These are phyloP conservation scores for Chrysocyon brachyurus DNA, from an alignment of 2,797 vertebrate genomes.

Conservation along the genomic window DNA sequence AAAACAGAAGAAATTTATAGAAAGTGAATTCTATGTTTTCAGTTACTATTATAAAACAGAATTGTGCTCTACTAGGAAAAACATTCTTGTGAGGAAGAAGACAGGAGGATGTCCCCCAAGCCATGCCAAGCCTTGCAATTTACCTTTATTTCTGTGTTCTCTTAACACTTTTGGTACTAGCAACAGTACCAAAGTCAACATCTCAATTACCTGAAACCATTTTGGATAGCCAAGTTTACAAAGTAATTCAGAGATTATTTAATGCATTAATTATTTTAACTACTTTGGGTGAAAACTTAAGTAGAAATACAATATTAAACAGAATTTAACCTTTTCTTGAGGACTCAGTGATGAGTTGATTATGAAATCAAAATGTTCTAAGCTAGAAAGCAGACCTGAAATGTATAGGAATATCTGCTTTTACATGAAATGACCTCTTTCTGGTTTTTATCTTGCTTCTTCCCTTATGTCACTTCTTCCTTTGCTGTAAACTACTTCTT, in stretches of 20 bases:
- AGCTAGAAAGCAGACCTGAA: constrained; percentile 6
- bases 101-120: neutral
- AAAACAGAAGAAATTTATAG: neutral
- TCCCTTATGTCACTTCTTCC: neutral
- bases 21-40: neutral
- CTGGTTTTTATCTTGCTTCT: neutral
- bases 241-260: constrained; percentile 61
- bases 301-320: constrained; percentile 47
- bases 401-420: neutral
- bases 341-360: neutral
- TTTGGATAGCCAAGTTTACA: constrained; percentile 4
- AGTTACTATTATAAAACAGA: constrained; percentile 46
- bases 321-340: constrained; percentile 60
- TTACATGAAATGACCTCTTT: neutral
- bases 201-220: neutral
- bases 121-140: neutral
- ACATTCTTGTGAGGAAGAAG: neutral
- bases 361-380: constrained; percentile 43
- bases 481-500: constrained; percentile 32
- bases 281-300: constrained; percentile 34
- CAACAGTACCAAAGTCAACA: neutral
- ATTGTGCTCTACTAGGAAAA: constrained; percentile 3
- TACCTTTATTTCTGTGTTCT: neutral
- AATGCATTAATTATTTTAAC: constrained; percentile 50
- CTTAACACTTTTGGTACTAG: neutral